Evolutionary conservation across 2,888 invertebrate species (phyloP), one percentile per base, ranked within the genome.

Genomic region (Thymelicus lineola): DNA sequence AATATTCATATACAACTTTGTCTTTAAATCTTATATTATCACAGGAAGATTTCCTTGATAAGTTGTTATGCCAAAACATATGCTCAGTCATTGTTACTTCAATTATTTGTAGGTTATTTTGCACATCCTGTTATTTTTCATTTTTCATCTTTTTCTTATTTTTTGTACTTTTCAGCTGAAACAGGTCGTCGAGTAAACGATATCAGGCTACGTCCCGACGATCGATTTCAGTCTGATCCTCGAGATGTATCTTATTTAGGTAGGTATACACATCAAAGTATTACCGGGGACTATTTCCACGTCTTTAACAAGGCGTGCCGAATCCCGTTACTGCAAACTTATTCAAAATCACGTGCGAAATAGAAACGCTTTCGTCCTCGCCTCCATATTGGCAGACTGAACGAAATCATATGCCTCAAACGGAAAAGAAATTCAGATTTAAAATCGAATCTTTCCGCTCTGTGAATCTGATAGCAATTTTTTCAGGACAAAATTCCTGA

Each of bases 391-490:
- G 68, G 61, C 68, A 68, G 68, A 62, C 61, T 57, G 45, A 55
- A 68, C 68, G 42, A 61, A 68, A 68, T 62, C 67, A 61, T 61
- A 67, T 67, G 67, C 53, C 61, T 62, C 45, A 55, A 61, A 62
- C 68, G 55, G 46, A 45, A 61, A 68, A 62, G 61, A 68, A 68
- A 61, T 68, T 68, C 67, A 62, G 55, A 55, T 62, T 68, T 55
- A 68, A 62, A 68, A 61, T 68, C 42, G 61, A 67, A 67, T 45
- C 53, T 61, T 67, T 53, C 53, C 55, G 48, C 55, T 61, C 50
- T 50, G 60, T 66, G 66, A 50, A 46, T 60, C 38, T 66, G 66
- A 58, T 59, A 38, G 60, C 45, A 53, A 46, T 67, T 67, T 67
- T 59, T 66, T 35, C 20, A 65, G 10, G 64, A 17, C n/a, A 20